Conservation (phyloP, 2,888 invertebrate species). For the Drosophila mayaguana region DNA sequence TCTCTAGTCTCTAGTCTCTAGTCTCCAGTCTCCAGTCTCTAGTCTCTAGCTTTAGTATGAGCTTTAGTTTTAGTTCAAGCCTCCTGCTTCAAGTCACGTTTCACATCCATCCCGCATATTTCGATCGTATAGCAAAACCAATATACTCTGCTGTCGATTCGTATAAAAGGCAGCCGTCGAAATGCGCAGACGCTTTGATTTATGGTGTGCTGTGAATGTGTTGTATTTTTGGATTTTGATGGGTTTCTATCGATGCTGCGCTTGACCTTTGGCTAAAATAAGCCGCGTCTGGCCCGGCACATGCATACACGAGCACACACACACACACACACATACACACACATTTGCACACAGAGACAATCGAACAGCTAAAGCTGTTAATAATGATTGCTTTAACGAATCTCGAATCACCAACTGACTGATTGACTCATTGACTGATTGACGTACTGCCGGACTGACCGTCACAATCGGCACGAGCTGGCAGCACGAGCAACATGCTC, state of each 20-base stretch:
- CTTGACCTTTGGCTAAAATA: conserved; percentile 74
- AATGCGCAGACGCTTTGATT: conserved; percentile 53
- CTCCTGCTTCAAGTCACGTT: not conserved
- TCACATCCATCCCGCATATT: not conserved
- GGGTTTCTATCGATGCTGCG: conserved; percentile 53
- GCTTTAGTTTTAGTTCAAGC: not conserved
- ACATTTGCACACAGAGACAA: not conserved
- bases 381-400: conserved; percentile 77
- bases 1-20: not conserved
- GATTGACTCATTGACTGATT: conserved; percentile 17
- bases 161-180: conserved; percentile 13
- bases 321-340: not conserved
- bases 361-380: conserved; percentile 38
- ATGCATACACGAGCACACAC: conserved; percentile 12
- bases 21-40: not conserved
- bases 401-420: conserved; percentile 30
- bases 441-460: conserved; percentile 33
- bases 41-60: not conserved
- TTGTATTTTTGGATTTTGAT: conserved; percentile 60
- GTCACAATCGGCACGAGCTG: conserved; percentile 70
- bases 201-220: conserved; percentile 45
- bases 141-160: not conserved
- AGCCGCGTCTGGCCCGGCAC: conserved; percentile 60
- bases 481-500: conserved; percentile 76
- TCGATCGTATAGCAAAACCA: not conserved